Evolutionary conservation across 2,113 vertebrate genomes (phyloP).

Genomic region (Mellivora capensis): DNA sequence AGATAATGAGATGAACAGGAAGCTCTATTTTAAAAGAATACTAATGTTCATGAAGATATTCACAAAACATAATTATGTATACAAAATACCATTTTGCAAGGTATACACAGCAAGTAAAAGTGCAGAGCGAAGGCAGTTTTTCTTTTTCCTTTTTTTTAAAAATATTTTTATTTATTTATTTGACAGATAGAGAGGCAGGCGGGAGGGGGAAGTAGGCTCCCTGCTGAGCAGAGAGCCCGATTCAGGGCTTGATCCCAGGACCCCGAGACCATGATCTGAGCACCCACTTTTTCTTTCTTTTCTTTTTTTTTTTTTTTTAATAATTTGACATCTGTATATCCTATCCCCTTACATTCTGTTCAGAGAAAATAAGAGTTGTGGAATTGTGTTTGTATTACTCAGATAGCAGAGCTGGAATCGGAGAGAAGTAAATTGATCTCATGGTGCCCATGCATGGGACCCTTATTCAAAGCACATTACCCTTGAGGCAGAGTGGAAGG

Average conservation of each 20-base stretch:
- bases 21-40: neutral
- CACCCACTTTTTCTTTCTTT: no score
- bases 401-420: neutral
- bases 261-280: no score
- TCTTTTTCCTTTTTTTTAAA: no score
- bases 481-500: neutral
- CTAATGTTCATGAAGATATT: neutral
- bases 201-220: no score
- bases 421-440: accelerated
- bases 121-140: neutral
- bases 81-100: neutral
- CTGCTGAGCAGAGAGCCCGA: no score
- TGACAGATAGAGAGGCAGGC: no score
- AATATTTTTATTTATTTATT: no score
- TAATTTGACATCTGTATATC: neutral
- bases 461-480: accelerated
- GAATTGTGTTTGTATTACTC: neutral
- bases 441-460: accelerated
- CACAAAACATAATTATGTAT: neutral
- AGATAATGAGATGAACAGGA: neutral
- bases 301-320: neutral
- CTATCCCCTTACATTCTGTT: neutral
- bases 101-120: neutral
- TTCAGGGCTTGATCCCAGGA: no score
- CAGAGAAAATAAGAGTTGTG: neutral